Evolutionary conservation across 2,797 vertebrate species (phyloP).

Genomic region (Protonibea diacanthus): DNA sequence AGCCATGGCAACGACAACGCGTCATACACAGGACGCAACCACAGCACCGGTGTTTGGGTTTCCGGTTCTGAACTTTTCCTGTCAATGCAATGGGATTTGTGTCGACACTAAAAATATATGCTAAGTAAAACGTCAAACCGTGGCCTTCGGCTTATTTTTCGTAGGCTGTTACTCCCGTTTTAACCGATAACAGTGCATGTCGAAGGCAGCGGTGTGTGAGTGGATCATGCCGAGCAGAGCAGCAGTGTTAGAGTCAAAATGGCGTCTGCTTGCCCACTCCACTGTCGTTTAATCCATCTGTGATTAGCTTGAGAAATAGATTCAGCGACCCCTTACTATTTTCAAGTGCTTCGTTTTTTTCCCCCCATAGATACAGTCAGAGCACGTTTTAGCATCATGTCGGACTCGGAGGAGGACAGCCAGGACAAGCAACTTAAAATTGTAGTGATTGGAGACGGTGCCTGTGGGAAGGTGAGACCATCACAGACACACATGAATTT

Average conservation of each 20-base stretch:
- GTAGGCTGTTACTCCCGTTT: not conserved
- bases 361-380: slow-evolving; percentile 9
- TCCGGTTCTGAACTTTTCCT: slow-evolving; percentile 36
- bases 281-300: slow-evolving; percentile 76
- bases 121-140: not conserved
- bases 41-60: slow-evolving; percentile 41
- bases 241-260: slow-evolving; percentile 82
- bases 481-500: not conserved
- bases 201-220: not conserved
- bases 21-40: slow-evolving; percentile 81
- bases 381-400: slow-evolving; percentile 84
- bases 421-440: slow-evolving; percentile 96
- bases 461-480: slow-evolving; percentile 95
- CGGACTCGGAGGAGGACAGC: slow-evolving; percentile 96
- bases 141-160: not conserved
- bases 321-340: not conserved
- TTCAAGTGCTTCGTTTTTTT: not conserved
- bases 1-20: slow-evolving; percentile 80
- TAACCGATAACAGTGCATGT: not conserved
- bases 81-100: not conserved
- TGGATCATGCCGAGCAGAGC: slow-evolving; percentile 51
- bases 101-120: not conserved
- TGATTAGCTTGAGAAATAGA: slow-evolving; percentile 60
- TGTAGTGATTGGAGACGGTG: slow-evolving; percentile 95
- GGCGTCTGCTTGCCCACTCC: slow-evolving; percentile 82